These are phyloP conservation scores for Zaprionus lineosus DNA, from an alignment of 2,888 invertebrate species.

Conservation along the genomic window DNA sequence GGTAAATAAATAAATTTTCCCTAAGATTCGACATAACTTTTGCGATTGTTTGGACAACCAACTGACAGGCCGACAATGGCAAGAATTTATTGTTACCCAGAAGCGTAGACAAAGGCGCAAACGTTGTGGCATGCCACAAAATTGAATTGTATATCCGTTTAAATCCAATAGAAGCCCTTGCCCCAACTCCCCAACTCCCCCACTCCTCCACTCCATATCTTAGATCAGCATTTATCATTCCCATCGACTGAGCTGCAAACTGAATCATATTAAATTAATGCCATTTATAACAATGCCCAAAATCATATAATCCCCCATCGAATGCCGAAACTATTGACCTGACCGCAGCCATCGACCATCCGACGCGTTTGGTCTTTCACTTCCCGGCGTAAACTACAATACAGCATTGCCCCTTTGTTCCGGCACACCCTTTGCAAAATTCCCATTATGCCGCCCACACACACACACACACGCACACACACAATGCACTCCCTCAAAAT, in stretches of 20 bases:
- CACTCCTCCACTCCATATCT: not conserved
- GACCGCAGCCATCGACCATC: no score
- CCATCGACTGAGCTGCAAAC: constrained; percentile 8
- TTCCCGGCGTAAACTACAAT: no score
- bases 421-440: no score
- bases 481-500: no score
- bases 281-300: constrained; percentile 23
- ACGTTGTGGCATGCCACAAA: constrained; percentile 13
- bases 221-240: constrained; percentile 1
- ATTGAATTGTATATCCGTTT: constrained; percentile 11
- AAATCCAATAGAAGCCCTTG: no score
- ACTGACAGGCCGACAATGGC: constrained; percentile 18
- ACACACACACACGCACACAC: no score
- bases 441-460: no score
- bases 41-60: constrained; percentile 18
- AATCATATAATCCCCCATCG: not conserved
- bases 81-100: constrained; percentile 28
- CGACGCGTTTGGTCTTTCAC: no score
- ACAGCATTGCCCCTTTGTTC: no score
- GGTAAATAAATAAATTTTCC: constrained; percentile 29
- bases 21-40: not conserved
- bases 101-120: constrained; percentile 12
- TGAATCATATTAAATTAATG: constrained; percentile 23
- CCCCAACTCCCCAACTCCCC: no score
- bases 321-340: not conserved